Evolutionary conservation across 2,888 invertebrate genomes (phyloP).

Genomic region (Eubasilissa splendida): DNA sequence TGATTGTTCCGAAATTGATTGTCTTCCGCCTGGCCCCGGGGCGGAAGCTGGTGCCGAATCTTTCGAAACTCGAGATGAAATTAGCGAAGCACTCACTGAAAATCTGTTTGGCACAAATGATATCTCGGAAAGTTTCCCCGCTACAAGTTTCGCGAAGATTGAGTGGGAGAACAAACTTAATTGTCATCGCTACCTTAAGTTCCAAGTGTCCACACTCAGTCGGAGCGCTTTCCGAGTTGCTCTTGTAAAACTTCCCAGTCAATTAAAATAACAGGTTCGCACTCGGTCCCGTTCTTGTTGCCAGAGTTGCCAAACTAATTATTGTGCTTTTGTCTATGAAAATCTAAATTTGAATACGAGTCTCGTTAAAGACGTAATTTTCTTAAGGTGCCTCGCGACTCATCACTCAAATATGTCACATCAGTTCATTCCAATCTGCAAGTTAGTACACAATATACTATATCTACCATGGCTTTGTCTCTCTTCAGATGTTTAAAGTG

Average conservation of each 20-base stretch:
- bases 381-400: too few species aligned
- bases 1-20: too few species aligned
- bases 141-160: slow-evolving; percentile 20
- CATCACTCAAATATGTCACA: too few species aligned
- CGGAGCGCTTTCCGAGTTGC: neutral
- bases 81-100: slow-evolving; percentile 21
- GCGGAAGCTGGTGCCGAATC: slow-evolving; percentile 12
- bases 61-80: slow-evolving; percentile 12
- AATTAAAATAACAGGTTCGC: slow-evolving; percentile 26
- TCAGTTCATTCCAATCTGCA: too few species aligned
- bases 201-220: slow-evolving; percentile 26
- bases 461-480: too few species aligned
- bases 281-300: too few species aligned
- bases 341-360: too few species aligned
- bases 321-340: too few species aligned
- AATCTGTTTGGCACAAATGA: slow-evolving; percentile 23
- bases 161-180: slow-evolving; percentile 6
- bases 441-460: too few species aligned
- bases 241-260: slow-evolving; percentile 17
- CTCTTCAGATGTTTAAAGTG: too few species aligned
- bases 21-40: neutral
- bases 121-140: slow-evolving; percentile 22
- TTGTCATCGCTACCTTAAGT: slow-evolving; percentile 21
- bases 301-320: too few species aligned
- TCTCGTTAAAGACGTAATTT: too few species aligned